Evolutionary conservation across 2,113 vertebrate genomes (phyloP), one percentile per base, ranked within the genome.

Genomic region (Calyptommatus sinebrachiatus): DNA sequence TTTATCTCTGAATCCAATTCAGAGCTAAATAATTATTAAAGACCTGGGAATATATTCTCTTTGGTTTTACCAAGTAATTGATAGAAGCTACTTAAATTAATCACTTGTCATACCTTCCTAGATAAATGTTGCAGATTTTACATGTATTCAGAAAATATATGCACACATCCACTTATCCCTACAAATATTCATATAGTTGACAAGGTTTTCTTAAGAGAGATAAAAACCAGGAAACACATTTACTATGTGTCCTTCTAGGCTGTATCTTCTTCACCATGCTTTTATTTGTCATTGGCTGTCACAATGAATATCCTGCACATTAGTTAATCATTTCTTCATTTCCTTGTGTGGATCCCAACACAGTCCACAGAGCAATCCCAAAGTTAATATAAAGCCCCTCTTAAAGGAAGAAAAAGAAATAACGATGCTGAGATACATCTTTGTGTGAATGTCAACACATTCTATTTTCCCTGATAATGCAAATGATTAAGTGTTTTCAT

Each of bases 51-150:
- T 28, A 60, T 81, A 88, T 88, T 91, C 85, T n/a, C 0, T 67
- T 84, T 61, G 68, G 83, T 86, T 63, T 73, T 93, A 83, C 24
- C 78, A 91, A 91, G 83, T 72, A 71, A 50, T 83, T 79, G 88
- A 91, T 77, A 84, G 90, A 86, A 85, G 88, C 81, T 94, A 92
- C 92, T 92, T 91, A 91, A 91, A 86, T 89, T 84, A 89, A 94
- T 91, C 92, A 90, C 86, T 87, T 70, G 76, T 80, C 80, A 70
- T 22, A 61, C 76, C 61, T 24, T 26, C 84, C 86, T 78, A 68
- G 50, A 86, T 73, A 14, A 87, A 0, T 63, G 65, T 69, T 79
- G 84, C 28, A 84, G 31, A 83, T 75, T 81, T 76, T 29, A 28
- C n/a, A 16, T 29, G 1, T 26, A 69, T 78, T 81, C 79, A 31